Percentiles rank a stretch among this genome's conserved stretches.
phyloP scores from a whole-genome alignment of 2,113 vertebrate species.

The Ochotona curzoniae region DNA sequence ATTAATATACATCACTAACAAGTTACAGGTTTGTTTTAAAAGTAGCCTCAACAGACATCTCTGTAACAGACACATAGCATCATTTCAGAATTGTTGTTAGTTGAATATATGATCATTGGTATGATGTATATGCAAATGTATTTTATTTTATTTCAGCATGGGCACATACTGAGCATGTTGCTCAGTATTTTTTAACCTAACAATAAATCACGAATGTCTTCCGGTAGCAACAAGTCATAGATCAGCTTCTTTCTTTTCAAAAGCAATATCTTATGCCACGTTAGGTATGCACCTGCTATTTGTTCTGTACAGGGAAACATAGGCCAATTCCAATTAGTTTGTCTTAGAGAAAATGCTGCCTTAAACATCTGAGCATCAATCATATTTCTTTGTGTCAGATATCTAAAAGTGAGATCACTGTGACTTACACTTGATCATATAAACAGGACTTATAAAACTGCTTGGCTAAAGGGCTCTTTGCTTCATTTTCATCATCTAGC shows the following conservation, averaged over 20 bases:
- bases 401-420: background rate
- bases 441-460: background rate
- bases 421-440: background rate
- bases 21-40: background rate
- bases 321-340: conserved; percentile 1
- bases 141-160: background rate
- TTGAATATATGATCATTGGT: background rate
- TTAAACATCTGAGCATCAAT: background rate
- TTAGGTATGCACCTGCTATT: background rate
- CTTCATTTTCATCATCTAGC: background rate
- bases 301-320: background rate
- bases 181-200: conserved; percentile 11
- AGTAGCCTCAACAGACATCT: background rate
- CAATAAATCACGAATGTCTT: background rate
- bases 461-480: background rate
- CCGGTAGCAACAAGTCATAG: background rate
- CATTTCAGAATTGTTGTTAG: conserved; percentile 3
- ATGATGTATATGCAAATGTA: background rate
- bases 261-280: background rate
- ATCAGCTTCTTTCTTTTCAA: background rate
- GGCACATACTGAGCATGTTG: background rate
- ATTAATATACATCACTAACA: background rate
- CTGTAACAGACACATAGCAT: background rate
- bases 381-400: background rate
- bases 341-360: background rate